Conservation (phyloP, 2,888 invertebrate genomes). For the Ditylenchus weischeri region DNA sequence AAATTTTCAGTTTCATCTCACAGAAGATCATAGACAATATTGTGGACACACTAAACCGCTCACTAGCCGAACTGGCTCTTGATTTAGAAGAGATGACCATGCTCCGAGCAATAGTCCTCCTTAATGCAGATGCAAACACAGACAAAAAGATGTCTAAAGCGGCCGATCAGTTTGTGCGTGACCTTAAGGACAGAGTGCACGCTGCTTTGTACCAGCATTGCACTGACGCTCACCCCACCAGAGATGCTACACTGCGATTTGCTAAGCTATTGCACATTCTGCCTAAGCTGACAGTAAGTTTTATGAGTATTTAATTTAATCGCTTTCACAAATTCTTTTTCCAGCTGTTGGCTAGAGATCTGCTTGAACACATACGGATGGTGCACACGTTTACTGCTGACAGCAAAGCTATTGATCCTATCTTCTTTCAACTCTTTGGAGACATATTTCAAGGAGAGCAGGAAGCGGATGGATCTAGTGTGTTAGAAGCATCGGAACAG, state of each 20-base stretch:
- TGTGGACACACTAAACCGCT: slow-evolving; percentile 39
- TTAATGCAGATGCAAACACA: slow-evolving; percentile 24
- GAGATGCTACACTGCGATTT: slow-evolving; percentile 43
- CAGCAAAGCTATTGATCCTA: slow-evolving; percentile 28
- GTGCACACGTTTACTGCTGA: slow-evolving; percentile 33
- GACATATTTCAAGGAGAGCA: slow-evolving; percentile 45
- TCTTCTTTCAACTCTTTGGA: slow-evolving; percentile 52
- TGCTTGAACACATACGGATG: slow-evolving; percentile 49
- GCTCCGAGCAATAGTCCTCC: slow-evolving; percentile 44
- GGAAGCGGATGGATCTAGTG: not conserved
- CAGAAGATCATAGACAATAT: slow-evolving; percentile 43
- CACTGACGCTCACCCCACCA: slow-evolving; percentile 18
- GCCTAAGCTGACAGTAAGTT: slow-evolving; percentile 46
- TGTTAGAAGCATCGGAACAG: no score
- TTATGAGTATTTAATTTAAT: slow-evolving; percentile 10
- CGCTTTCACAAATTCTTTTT: slow-evolving; percentile 16
- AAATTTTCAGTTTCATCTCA: slow-evolving; percentile 42
- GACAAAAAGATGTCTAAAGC: slow-evolving; percentile 33
- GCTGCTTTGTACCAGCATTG: slow-evolving; percentile 44
- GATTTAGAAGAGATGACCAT: slow-evolving; percentile 44
- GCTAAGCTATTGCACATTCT: slow-evolving; percentile 47
- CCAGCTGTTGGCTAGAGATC: slow-evolving; percentile 45
- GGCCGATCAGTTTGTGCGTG: slow-evolving; percentile 37
- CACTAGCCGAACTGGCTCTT: slow-evolving; percentile 40
- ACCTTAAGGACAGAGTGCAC: slow-evolving; percentile 43